phyloP scores from a whole-genome alignment of 2,888 invertebrate genomes.

The Halocaridina rubra region DNA sequence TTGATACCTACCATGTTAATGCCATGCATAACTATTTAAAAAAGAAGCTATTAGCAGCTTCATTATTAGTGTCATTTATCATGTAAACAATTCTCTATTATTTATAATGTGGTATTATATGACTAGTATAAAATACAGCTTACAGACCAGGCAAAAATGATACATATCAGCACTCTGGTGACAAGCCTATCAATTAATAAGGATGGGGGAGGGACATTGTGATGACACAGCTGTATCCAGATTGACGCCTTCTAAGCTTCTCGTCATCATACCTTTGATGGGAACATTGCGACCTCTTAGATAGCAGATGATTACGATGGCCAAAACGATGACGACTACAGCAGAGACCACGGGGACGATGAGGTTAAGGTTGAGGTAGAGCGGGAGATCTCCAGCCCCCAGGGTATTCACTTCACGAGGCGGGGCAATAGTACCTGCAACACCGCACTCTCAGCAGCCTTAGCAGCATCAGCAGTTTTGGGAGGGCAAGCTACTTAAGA shows the following conservation, averaged over 20 bases:
- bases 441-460: constrained; percentile 49
- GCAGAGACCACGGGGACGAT: constrained; percentile 94
- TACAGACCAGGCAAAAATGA: too few species aligned
- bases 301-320: constrained; percentile 92
- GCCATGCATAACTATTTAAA: too few species aligned
- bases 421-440: constrained; percentile 94
- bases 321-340: constrained; percentile 90
- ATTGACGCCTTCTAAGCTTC: constrained; percentile 29
- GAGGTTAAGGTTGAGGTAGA: constrained; percentile 90
- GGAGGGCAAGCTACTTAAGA: constrained; percentile 33
- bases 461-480: neutral
- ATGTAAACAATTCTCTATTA: too few species aligned
- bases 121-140: too few species aligned
- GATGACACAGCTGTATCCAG: neutral
- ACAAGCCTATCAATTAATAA: too few species aligned
- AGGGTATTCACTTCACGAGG: constrained; percentile 78
- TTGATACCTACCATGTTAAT: neutral
- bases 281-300: constrained; percentile 84
- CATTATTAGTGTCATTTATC: too few species aligned
- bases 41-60: too few species aligned
- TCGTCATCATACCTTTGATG: constrained; percentile 85
- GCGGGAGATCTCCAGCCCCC: constrained; percentile 75
- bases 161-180: too few species aligned
- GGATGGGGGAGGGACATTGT: neutral
- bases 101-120: too few species aligned